Conservation (phyloP, 1,140 invertebrate species). For the Ceratitis capitata region DNA sequence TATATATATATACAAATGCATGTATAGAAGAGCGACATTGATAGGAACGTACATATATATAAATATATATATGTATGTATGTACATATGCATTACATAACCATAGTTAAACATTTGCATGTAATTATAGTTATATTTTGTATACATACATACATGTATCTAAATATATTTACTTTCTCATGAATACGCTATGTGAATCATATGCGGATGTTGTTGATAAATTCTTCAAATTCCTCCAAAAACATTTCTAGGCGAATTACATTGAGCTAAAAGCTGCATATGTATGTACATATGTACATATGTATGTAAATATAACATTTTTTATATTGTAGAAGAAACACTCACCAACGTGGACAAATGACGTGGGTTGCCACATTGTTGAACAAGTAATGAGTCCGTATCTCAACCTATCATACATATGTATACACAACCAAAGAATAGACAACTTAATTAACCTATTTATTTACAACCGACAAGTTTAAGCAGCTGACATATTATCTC, state of each 20-base stretch:
- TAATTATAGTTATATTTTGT: not conserved
- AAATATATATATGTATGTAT: not conserved
- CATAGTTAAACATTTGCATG: not conserved
- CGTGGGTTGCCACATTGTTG: too few species aligned
- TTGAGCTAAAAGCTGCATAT: not conserved
- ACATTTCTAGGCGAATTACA: conserved; percentile 20
- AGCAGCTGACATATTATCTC: too few species aligned
- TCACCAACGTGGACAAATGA: too few species aligned
- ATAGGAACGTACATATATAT: not conserved
- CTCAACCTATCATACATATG: too few species aligned
- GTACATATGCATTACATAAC: not conserved
- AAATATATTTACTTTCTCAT: not conserved
- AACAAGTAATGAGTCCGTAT: too few species aligned
- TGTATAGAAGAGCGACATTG: too few species aligned
- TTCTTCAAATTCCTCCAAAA: not conserved
- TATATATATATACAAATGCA: not conserved
- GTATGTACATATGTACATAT: not conserved
- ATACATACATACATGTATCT: not conserved
- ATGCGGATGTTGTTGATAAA: not conserved
- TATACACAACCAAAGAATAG: too few species aligned
- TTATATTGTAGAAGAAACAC: too few species aligned
- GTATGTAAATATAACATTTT: too few species aligned
- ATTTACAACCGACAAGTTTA: too few species aligned
- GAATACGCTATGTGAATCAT: not conserved
- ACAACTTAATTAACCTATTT: too few species aligned